Evolutionary conservation across 2,797 vertebrate species (phyloP), one percentile per base, ranked within the genome.

Genomic region (Melanogrammus aeglefinus): DNA sequence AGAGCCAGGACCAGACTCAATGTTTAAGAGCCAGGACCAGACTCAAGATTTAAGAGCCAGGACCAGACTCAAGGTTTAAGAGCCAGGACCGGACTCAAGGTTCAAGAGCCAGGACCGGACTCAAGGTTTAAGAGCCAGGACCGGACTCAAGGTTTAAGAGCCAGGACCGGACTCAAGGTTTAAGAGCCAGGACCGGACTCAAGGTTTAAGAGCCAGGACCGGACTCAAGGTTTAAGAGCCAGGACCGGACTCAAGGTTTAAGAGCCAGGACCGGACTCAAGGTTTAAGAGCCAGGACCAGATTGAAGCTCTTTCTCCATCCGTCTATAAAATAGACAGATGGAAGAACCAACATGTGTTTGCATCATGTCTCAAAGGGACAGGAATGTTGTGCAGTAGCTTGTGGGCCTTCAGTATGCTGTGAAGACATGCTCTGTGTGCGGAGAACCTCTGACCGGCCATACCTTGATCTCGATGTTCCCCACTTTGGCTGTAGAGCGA

Each of bases 391-490:
- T 51, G 47, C 47, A 51, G 18, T 3, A 21, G 47, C 47, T 51
- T 51, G 41, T 13, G 41, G 41, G 41, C 41, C 18, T 51, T 51
- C 18, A 18, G 47, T n/a, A 63, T 63, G 57, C 57, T 47, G 5
- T 18, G 44, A 47, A 16, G 44, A 5, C 3, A 16, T 18, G 47
- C 18, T 69, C 14, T 69, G 63, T 69, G 63, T 69, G 63, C 2
- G 24, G 27, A 27, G 63, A 12, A 27, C 4, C 12, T 6, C 16
- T 63, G 57, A 24, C 47, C 4, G 18, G 63, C 63, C 90, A 79
- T 89, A 95, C 95, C 95, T 96, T 96, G 84, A 96, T 95, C 84
- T 95, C 94, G 77, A 95, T 95, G 89, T 95, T 94, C 81, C 95
- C 95, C 33, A 96, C 95, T 95, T 95, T 96, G 77, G 94, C 89